Conservation (phyloP, 2,797 vertebrate genomes). For the Knipowitschia caucasica region DNA sequence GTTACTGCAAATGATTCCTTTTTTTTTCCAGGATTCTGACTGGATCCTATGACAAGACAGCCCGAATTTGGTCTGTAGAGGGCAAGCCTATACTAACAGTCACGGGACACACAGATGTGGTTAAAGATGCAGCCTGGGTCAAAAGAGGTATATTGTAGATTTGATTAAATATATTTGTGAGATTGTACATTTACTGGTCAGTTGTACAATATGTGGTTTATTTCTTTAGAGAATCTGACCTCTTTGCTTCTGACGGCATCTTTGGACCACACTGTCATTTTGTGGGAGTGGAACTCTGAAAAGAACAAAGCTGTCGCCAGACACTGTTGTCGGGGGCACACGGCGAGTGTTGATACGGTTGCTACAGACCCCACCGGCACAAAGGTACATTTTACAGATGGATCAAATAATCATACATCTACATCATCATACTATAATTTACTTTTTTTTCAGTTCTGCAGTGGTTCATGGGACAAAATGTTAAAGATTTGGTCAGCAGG, state of each 20-base stretch:
- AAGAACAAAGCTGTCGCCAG: constrained; percentile 87
- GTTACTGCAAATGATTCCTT: too few relatives aligned
- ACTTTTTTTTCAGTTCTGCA: constrained; percentile 85
- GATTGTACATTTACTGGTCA: not conserved
- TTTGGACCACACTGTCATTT: constrained; percentile 90
- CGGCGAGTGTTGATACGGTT: constrained; percentile 88
- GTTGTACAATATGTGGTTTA: not conserved
- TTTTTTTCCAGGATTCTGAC: constrained; percentile 86
- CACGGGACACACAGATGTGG: constrained; percentile 89
- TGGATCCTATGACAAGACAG: constrained; percentile 93
- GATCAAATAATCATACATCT: not conserved
- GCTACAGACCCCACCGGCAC: constrained; percentile 83
- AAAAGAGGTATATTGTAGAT: constrained; percentile 82
- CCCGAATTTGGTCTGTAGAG: constrained; percentile 90
- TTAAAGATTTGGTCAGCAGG: constrained; percentile 98
- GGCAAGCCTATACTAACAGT: constrained; percentile 87
- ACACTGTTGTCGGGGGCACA: constrained; percentile 93
- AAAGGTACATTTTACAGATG: not conserved
- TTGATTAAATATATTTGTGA: not conserved
- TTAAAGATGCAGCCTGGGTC: constrained; percentile 95
- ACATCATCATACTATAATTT: not conserved
- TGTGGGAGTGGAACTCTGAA: constrained; percentile 97
- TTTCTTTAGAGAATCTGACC: constrained; percentile 69
- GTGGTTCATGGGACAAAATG: constrained; percentile 99
- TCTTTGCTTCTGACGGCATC: constrained; percentile 89